These are phyloP conservation scores for Anarrhichthys ocellatus DNA, from an alignment of 2,113 vertebrate species.

Conservation along the genomic window DNA sequence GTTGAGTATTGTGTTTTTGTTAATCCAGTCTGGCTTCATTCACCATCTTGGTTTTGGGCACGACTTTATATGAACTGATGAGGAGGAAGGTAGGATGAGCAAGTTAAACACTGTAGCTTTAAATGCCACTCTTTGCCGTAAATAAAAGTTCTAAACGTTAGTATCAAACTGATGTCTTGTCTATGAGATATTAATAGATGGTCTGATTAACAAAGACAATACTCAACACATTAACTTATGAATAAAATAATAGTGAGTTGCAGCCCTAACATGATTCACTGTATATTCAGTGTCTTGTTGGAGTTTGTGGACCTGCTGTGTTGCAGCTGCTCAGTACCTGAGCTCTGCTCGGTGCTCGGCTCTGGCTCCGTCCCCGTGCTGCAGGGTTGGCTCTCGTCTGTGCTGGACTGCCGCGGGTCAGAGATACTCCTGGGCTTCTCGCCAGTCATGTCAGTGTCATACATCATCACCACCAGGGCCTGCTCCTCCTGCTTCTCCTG, in stretches of 20 bases:
- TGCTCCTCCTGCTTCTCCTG: conserved; percentile 69
- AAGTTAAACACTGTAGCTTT: neutral
- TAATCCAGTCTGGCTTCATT: neutral
- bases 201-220: neutral
- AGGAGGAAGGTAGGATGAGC: neutral
- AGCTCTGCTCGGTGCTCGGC: conserved; percentile 87
- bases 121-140: neutral
- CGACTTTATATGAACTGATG: neutral
- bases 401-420: conserved; percentile 72
- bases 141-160: neutral
- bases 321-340: conserved; percentile 82
- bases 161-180: neutral
- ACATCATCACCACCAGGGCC: conserved; percentile 77
- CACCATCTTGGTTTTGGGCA: neutral
- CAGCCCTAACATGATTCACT: neutral
- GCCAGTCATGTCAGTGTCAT: conserved; percentile 70
- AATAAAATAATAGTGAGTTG: neutral
- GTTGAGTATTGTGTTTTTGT: neutral
- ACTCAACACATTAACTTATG: neutral
- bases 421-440: conserved; percentile 70
- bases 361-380: conserved; percentile 78
- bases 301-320: neutral
- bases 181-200: neutral
- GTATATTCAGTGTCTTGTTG: neutral
- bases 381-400: conserved; percentile 79